These are phyloP conservation scores for Psittacula derbiana DNA, from an alignment of 2,797 vertebrate genomes.

Conservation along the genomic window DNA sequence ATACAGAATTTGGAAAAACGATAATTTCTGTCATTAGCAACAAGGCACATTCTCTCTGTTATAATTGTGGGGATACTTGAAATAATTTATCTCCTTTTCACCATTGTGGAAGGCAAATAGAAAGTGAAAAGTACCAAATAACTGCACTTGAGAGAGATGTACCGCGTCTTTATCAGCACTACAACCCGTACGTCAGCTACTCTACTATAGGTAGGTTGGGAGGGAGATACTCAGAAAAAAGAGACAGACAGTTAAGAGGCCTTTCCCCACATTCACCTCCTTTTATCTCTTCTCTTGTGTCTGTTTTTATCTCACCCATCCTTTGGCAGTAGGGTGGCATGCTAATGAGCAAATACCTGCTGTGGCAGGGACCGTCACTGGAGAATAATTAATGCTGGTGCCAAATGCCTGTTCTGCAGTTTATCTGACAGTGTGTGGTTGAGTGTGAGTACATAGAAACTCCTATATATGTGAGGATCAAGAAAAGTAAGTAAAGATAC, in stretches of 20 bases:
- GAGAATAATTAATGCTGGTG: slow-evolving; percentile 34
- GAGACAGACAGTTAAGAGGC: not conserved
- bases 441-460: not conserved
- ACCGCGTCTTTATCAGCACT: not conserved
- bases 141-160: not conserved
- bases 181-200: not conserved
- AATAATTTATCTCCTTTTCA: not conserved
- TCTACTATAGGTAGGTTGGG: not conserved
- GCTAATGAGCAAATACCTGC: slow-evolving; percentile 9
- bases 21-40: slow-evolving; percentile 36
- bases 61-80: not conserved
- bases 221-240: not conserved
- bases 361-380: not conserved
- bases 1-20: not conserved
- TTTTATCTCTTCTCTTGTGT: not conserved
- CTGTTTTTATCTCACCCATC: not conserved
- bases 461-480: not conserved
- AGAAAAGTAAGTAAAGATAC: not conserved
- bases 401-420: not conserved
- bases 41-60: not conserved
- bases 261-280: not conserved
- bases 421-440: not conserved
- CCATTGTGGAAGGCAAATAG: not conserved
- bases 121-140: not conserved
- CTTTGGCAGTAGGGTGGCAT: not conserved